Percentiles rank a stretch among this genome's conserved stretches.
Conservation (phyloP, 2,888 invertebrate species). For the Zootermopsis nevadensis region DNA sequence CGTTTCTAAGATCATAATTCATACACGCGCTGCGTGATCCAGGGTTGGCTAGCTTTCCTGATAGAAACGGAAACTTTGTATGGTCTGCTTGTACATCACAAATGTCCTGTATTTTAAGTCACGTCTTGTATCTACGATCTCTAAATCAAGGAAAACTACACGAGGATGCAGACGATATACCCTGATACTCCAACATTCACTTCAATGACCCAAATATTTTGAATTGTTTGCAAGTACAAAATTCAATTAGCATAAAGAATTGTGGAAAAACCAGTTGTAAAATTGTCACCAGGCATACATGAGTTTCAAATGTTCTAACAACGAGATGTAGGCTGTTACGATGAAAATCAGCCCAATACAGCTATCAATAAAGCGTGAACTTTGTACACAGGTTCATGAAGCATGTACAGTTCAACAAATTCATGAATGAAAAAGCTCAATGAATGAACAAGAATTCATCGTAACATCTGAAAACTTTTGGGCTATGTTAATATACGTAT, state of each 20-base stretch:
- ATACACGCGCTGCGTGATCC: constrained; percentile 1
- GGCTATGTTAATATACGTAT: too few species aligned
- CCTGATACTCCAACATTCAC: neutral
- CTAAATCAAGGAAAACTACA: neutral
- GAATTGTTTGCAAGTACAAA: neutral
- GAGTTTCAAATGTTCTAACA: too few species aligned
- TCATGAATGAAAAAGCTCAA: too few species aligned
- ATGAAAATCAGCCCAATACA: too few species aligned
- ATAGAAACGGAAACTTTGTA: constrained; percentile 38
- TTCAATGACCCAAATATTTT: neutral
- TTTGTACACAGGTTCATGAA: too few species aligned
- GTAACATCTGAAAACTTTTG: too few species aligned
- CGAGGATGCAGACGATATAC: neutral
- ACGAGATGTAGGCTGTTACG: too few species aligned
- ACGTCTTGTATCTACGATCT: neutral
- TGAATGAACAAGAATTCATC: too few species aligned
- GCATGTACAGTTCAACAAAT: too few species aligned
- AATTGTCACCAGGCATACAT: too few species aligned
- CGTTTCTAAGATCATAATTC: constrained; percentile 24
- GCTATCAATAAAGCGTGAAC: too few species aligned
- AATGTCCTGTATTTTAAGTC: neutral
- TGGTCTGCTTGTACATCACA: neutral
- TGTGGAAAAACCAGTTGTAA: too few species aligned
- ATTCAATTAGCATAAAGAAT: neutral
- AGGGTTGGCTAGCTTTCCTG: constrained; percentile 18